Base-by-base conservation (phyloP, 2,113 vertebrate genomes). In the Pachyramphus minor region DNA sequence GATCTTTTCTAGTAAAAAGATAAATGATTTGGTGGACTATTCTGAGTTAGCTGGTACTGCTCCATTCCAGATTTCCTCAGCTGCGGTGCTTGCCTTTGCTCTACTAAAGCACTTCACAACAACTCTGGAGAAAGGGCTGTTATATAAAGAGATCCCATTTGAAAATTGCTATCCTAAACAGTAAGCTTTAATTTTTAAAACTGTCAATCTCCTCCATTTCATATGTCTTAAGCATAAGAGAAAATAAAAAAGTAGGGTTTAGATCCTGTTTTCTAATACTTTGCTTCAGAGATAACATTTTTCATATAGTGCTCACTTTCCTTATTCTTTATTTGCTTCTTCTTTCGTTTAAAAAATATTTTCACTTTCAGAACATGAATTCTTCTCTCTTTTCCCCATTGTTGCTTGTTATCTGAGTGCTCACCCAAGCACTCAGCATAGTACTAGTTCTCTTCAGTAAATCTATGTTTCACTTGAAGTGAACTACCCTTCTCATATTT, bases 141-240 rank as follows among this genome's bases (percentile, higher is more conserved):
- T 77, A 60, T 31, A 74, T 28, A 59, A 88, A 94, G 72, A 53
- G 59, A 88, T 69, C 6, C 23, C 25, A 55, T 80, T 80, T 76
- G 49, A 76, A 93, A 88, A 88, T 71, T 80, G 52, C 30, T 81
- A 20, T 45, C 30, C 47, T 86, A 74, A 94, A 86, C n/a, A 86
- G 52, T 39, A 69, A 76, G 20, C 30, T 74, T 90, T 80, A 73
- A 56, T 91, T 91, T 87, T 85, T 67, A 93, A 82, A 97, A 23
- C 45, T 83, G 62, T 84, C 87, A 84, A 14, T 89, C 69, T 84
- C 18, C 13, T 27, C 23, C 14, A 84, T 93, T 91, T 93, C 53
- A 22, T 56, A 37, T 17, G 28, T 47, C 22, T 44, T 45, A 89
- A 37, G 11, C 33, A 79, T 10, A 93, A 60, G 49, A 75, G 20